These are phyloP conservation scores for Reticulitermes lucifugus DNA, from an alignment of 2,888 invertebrate genomes.

Conservation along the genomic window DNA sequence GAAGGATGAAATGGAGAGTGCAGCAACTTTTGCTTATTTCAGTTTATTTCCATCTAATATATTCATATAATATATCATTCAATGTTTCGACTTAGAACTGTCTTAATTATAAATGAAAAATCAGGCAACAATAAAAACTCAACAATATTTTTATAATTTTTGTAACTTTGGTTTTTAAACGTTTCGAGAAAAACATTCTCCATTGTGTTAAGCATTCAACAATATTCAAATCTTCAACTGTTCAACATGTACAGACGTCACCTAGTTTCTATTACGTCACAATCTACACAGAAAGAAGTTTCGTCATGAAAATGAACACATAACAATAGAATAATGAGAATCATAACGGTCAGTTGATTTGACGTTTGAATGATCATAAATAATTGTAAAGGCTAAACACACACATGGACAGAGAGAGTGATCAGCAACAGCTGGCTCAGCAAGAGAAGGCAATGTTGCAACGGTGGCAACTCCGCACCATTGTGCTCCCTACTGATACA, in stretches of 20 bases:
- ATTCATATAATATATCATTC: slow-evolving; percentile 36
- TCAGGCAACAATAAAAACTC: slow-evolving; percentile 43
- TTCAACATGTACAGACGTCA: slow-evolving; percentile 20
- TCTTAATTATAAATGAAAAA: slow-evolving; percentile 23
- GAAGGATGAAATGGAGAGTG: neutral
- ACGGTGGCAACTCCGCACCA: no score
- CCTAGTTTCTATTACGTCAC: slow-evolving; percentile 11
- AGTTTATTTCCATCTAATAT: slow-evolving; percentile 39
- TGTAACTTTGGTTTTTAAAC: slow-evolving; percentile 40
- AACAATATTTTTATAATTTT: slow-evolving; percentile 29
- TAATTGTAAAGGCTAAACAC: neutral
- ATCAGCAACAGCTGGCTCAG: no score
- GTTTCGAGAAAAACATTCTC: slow-evolving; percentile 32
- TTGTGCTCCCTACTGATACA: no score
- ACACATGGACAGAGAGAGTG: neutral
- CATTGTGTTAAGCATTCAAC: slow-evolving; percentile 37
- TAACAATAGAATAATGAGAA: neutral
- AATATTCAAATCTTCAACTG: slow-evolving; percentile 34
- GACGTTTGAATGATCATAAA: neutral
- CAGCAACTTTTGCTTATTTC: slow-evolving; percentile 3
- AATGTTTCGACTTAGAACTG: slow-evolving; percentile 20
- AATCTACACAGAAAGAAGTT: slow-evolving; percentile 16
- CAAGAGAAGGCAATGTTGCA: no score
- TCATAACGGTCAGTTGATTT: neutral
- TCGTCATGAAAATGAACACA: slow-evolving; percentile 22